phyloP scores from a whole-genome alignment of 1,140 invertebrate species.

The Bombus fervidus region DNA sequence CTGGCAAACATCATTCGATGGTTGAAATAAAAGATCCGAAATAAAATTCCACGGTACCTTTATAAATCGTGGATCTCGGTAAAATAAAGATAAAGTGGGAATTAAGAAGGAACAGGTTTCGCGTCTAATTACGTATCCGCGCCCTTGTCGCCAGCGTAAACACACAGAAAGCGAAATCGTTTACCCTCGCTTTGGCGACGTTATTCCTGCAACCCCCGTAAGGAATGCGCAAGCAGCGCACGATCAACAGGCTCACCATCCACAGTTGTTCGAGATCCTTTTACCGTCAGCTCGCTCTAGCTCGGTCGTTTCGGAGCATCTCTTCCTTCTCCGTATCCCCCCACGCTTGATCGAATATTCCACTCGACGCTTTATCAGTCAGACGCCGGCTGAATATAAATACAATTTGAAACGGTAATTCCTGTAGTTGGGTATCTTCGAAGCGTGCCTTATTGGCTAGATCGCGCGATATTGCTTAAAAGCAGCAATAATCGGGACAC shows the following conservation, averaged over 20 bases:
- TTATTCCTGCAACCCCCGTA: slow-evolving; percentile 57
- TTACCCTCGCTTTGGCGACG: slow-evolving; percentile 61
- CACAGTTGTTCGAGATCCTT: slow-evolving; percentile 59
- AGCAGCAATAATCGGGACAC: slow-evolving; percentile 29
- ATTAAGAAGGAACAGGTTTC: slow-evolving; percentile 34
- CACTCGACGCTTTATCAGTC: slow-evolving; percentile 77
- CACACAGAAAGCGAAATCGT: slow-evolving; percentile 59
- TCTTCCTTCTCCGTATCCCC: background rate
- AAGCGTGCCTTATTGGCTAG: slow-evolving; percentile 40
- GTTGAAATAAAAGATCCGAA: background rate
- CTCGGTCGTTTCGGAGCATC: slow-evolving; percentile 41
- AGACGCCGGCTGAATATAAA: slow-evolving; percentile 77
- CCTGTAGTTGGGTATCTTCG: slow-evolving; percentile 60
- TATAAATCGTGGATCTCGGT: background rate
- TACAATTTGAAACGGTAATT: slow-evolving; percentile 64
- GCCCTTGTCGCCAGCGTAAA: slow-evolving; percentile 35
- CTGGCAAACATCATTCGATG: background rate
- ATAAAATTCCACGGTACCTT: background rate
- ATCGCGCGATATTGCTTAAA: slow-evolving; percentile 44
- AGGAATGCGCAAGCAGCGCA: slow-evolving; percentile 65
- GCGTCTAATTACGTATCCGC: slow-evolving; percentile 54
- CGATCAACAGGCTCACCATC: slow-evolving; percentile 68
- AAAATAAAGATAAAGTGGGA: slow-evolving; percentile 15
- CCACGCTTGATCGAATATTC: slow-evolving; percentile 80
- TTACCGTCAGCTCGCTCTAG: slow-evolving; percentile 53